A percentile compares a stretch with the other conserved stretches of the same genome.
Conservation (phyloP, 2,113 vertebrate genomes). For the Orcinus orca region DNA sequence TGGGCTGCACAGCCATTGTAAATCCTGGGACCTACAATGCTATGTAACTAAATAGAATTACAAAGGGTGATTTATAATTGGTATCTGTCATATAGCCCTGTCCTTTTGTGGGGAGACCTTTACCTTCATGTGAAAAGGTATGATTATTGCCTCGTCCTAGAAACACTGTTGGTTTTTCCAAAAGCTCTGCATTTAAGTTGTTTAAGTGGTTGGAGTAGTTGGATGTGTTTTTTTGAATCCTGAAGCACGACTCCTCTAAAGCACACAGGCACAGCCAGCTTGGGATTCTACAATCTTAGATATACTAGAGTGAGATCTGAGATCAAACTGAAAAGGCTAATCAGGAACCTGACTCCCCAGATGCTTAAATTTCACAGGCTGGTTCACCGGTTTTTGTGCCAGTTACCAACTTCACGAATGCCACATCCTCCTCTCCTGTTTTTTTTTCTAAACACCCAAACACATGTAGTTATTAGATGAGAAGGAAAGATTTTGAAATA, state of each 20-base stretch:
- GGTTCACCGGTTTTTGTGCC: not conserved
- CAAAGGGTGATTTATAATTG: constrained; percentile 48
- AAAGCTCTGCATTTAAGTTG: not conserved
- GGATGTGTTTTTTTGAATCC: not conserved
- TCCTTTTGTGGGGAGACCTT: constrained; percentile 20
- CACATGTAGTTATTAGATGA: constrained; percentile 62
- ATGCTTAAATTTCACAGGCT: constrained; percentile 34
- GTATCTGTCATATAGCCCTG: not conserved
- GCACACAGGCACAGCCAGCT: not conserved
- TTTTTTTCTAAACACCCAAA: constrained; percentile 29
- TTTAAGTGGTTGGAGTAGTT: not conserved
- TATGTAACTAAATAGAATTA: not conserved
- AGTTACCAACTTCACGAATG: not conserved
- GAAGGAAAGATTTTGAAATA: constrained; percentile 48
- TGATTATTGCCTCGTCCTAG: not conserved
- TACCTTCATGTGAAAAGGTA: constrained; percentile 18
- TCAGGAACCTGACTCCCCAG: constrained; percentile 1
- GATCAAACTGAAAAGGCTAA: constrained; percentile 20
- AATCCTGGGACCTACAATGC: not conserved
- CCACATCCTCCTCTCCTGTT: not conserved
- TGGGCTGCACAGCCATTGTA: constrained; percentile 37
- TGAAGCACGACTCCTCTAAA: not conserved
- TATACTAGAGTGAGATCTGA: not conserved
- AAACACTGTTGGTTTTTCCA: not conserved
- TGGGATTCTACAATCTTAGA: not conserved